These are phyloP conservation scores for Lagria hirta DNA, from an alignment of 2,888 invertebrate genomes.

Conservation along the genomic window DNA sequence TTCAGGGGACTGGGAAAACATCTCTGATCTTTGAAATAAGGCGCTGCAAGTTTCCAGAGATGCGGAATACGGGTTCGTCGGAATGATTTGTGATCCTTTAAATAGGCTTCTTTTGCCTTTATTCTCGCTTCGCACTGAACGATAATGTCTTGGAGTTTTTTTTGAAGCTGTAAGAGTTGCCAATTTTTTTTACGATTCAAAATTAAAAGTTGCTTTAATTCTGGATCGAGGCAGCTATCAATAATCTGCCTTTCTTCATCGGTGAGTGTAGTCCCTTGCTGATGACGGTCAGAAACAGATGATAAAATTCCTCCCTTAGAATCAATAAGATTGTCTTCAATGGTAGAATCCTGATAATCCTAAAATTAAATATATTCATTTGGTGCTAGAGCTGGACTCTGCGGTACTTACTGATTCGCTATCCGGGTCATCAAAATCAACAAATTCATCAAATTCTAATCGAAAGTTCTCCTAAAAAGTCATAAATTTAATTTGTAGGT, in stretches of 20 bases:
- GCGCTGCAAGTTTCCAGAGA: slow-evolving; percentile 52
- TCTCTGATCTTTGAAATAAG: slow-evolving; percentile 68
- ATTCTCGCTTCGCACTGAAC: slow-evolving; percentile 33
- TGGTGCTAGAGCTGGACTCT: no score
- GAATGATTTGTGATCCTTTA: slow-evolving; percentile 9
- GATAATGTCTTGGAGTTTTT: slow-evolving; percentile 36
- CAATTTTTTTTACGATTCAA: slow-evolving; percentile 40
- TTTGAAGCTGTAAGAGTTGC: slow-evolving; percentile 35
- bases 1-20: slow-evolving; percentile 62
- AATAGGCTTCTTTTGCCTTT: slow-evolving; percentile 21
- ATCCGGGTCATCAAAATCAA: slow-evolving; percentile 9
- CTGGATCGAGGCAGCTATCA: slow-evolving; percentile 35
- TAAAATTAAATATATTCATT: no score
- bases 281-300: no score
- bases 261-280: slow-evolving; percentile 25
- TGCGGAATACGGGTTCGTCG: slow-evolving; percentile 8
- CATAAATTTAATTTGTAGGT: slow-evolving; percentile 2
- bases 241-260: slow-evolving; percentile 37
- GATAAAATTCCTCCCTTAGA: slow-evolving; percentile 12
- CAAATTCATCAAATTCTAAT: slow-evolving; percentile 19
- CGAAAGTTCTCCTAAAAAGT: slow-evolving; percentile 12
- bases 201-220: slow-evolving; percentile 36
- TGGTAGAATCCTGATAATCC: background rate
- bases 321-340: no score
- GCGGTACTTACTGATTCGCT: slow-evolving; percentile 7